Evolutionary conservation across 2,113 vertebrate species (phyloP).

Genomic region (Recurvirostra avosetta): DNA sequence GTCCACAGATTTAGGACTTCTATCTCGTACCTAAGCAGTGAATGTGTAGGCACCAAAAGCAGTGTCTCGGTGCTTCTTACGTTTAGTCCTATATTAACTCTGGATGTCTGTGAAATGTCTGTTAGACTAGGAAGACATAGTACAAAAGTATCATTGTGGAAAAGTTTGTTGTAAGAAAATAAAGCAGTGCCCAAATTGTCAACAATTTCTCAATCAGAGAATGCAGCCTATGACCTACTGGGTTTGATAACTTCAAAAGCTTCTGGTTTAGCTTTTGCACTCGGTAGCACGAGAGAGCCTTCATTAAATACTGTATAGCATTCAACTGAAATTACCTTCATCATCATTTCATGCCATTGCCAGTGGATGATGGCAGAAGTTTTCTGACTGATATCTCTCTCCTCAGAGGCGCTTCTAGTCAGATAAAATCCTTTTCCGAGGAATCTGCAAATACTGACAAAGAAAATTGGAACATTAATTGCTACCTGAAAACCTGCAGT

Average conservation of each 20-base stretch:
- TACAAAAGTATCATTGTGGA: not conserved
- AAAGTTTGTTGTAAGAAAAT: not conserved
- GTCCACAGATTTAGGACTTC: not conserved
- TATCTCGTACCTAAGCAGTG: not conserved
- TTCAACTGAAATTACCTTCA: not conserved
- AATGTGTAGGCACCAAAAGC: not conserved
- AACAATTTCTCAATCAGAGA: not conserved
- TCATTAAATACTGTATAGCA: not conserved
- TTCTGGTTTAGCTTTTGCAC: not conserved
- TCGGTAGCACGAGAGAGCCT: not conserved
- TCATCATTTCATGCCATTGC: not conserved
- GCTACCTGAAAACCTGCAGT: not conserved
- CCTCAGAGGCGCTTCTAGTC: not conserved
- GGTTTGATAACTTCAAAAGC: not conserved
- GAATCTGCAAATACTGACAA: not conserved
- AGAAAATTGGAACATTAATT: not conserved
- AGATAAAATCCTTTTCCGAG: not conserved
- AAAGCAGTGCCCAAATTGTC: not conserved
- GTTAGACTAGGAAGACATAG: not conserved
- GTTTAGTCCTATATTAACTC: not conserved
- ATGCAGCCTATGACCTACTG: not conserved
- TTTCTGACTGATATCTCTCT: not conserved
- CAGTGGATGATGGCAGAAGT: not conserved
- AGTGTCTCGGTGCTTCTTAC: not conserved
- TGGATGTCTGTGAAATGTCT: not conserved